Base-by-base conservation (phyloP, 2,113 vertebrate genomes). In the Misgurnus anguillicaudatus region DNA sequence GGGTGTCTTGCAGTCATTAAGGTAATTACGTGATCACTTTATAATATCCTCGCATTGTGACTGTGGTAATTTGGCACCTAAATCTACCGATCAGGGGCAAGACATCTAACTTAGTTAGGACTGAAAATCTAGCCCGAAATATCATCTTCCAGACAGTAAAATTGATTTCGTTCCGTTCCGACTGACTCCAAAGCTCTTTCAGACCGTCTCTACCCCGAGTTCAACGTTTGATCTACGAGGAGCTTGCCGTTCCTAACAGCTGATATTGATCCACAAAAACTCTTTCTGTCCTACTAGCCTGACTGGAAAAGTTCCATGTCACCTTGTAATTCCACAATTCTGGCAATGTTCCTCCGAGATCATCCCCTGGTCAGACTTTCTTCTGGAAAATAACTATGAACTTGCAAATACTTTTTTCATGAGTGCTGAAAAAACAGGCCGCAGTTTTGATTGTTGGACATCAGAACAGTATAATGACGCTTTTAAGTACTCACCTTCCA, bases 1-100 rank as follows among this genome's bases (percentile, higher is more conserved):
- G 81, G 85, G 87, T 90, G 86, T 91, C 89, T 86, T 81, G 81
- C 80, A 86, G 87, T 91, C 90, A 92, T 93, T 93, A 92, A 88
- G 89, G 85, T 90, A 93, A 93, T 92, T 90, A 89, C 88, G 88
- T 90, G 89, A 92, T 92, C 87, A 88, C 87, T 93, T 92, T 89
- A 91, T 92, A 92, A 92, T 89, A 86, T 86, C 89, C 86, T 88
- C 86, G 87, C 85, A 73, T 80, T 79, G 86, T 85, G 84, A 86
- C 84, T 51, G 41, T 72, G 84, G 85, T 89, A 85, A 90, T 91
- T 83, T 86, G 84, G 62, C 81, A 75, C 65, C 65, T 47, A 70
- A 75, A 19, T 72, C 62, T 77, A 72, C 82, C 80, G 68, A 77
- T 68, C 82, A 76, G 83, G 51, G 65, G 81, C 69, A 83, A 80